Percentiles rank a stretch among this genome's conserved stretches.
These are phyloP conservation scores for Sminthurinus signatus DNA, from an alignment of 1,140 invertebrate genomes.

Conservation along the genomic window DNA sequence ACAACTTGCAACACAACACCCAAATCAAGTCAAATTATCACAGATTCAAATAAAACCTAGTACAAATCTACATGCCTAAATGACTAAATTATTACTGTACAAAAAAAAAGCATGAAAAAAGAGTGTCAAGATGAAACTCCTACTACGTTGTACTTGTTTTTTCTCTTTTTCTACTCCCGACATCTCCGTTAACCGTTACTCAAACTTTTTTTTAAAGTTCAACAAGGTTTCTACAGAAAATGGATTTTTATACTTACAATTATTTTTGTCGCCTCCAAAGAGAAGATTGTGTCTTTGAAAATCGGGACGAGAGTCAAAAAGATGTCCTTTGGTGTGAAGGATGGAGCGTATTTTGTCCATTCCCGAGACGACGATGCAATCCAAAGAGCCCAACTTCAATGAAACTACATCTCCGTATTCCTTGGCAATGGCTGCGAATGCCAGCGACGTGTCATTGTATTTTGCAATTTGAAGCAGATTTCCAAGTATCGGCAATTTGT, in stretches of 20 bases:
- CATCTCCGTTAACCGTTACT: too few species aligned
- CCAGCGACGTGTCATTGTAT: conserved; percentile 62
- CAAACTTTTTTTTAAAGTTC: too few species aligned
- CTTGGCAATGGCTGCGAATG: conserved; percentile 61
- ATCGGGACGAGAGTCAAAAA: conserved; percentile 72
- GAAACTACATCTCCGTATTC: conserved; percentile 69
- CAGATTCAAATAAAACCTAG: too few species aligned
- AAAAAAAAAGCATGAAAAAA: too few species aligned
- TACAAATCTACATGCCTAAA: too few species aligned
- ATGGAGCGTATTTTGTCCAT: conserved; percentile 67
- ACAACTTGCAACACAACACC: too few species aligned
- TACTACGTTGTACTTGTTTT: too few species aligned
- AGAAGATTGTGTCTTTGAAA: conserved; percentile 63
- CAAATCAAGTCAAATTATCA: too few species aligned
- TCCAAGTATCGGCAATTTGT: conserved; percentile 63
- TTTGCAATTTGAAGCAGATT: conserved; percentile 60
- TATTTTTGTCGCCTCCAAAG: conserved; percentile 60
- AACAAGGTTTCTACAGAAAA: neutral
- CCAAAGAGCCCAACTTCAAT: conserved; percentile 61
- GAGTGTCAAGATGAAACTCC: too few species aligned
- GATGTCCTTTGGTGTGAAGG: conserved; percentile 67
- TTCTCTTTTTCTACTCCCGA: too few species aligned
- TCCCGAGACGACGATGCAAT: conserved; percentile 70
- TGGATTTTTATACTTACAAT: conserved; percentile 56
- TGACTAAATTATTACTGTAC: too few species aligned